Base-by-base conservation (phyloP, 1,140 invertebrate species). In the Ephestia elutella region DNA sequence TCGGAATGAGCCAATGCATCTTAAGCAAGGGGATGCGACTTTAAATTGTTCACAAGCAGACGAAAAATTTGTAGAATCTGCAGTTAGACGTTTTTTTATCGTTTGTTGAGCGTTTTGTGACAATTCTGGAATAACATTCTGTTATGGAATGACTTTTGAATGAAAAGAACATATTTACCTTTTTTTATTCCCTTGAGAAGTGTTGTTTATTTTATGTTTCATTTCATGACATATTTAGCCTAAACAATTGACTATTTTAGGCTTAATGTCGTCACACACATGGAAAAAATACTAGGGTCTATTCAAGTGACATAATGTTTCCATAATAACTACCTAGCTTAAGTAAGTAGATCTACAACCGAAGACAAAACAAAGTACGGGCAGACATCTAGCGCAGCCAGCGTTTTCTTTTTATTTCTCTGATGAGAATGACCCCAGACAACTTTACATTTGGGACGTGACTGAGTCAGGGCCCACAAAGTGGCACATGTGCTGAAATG, bases 1-100 rank as follows among this genome's bases (percentile, higher is more conserved):
- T 82, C 77, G 65, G 75, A 84, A 86, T 82, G 81, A 84, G 75
- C 76, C 81, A 86, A 86, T 86, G 80, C 78, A 86, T 85, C 79
- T 85, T 83, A 83, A 83, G 78, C 72, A 75, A 74, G 78, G 73
- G 65, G 73, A 72, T 77, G 71, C 68, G 62, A 63, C 72, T 80
- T 79, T 75, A 80, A 84, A 83, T 77, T 83, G 71, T 73, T 70
- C 59, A 21, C 19, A 53, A 53, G 58, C 65, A 70, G 68, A 74
- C 68, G 64, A 72, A 81, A 75, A 25, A 53, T 53, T 53, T 25
- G 50, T 15, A 25, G 13, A 25, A 25, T 21, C 50, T 13, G 19
- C 50, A 1, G 19, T 25, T 25, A 53, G n/a, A 21, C 13, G 50
- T 13, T n/a, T 53, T 50, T 53, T 53, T 53, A 53, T 53, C 8